A percentile compares a stretch with the other conserved stretches of the same genome.
These are phyloP conservation scores for Acropora tenuis DNA, from an alignment of 64 coral and sea anemone species.

Conservation along the genomic window DNA sequence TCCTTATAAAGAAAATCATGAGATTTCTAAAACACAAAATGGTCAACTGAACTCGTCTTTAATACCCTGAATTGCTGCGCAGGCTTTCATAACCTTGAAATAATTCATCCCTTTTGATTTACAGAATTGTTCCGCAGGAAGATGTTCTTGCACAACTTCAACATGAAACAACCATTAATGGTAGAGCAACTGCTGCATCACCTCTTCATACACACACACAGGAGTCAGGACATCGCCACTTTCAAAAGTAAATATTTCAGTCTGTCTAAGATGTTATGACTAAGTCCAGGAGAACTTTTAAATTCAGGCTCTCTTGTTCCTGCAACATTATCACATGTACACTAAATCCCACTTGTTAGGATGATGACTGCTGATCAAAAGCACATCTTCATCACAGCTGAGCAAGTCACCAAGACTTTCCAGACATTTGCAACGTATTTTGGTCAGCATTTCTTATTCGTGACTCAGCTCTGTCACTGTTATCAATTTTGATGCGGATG, in stretches of 20 bases:
- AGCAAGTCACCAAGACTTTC: neutral
- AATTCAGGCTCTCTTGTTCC: neutral
- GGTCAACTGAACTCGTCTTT: neutral
- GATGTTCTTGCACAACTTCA: no score
- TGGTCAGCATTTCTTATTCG: conserved; percentile 11
- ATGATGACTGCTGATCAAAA: conserved; percentile 60
- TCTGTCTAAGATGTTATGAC: no score
- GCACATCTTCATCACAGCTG: neutral
- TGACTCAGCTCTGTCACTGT: neutral
- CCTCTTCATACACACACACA: no score
- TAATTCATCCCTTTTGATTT: no score
- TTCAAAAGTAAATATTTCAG: no score
- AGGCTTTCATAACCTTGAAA: no score
- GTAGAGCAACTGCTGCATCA: no score
- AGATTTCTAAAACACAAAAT: no score
- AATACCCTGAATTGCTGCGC: neutral
- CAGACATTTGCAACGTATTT: conserved; percentile 11
- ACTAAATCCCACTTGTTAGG: conserved; percentile 45
- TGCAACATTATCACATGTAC: neutral
- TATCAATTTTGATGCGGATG: conserved; percentile 59
- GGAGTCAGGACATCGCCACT: no score
- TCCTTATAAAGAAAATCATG: no score
- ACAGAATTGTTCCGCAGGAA: no score
- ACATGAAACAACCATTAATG: no score
- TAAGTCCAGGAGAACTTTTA: neutral